Evolutionary conservation across 2,113 vertebrate genomes (phyloP), one percentile per base, ranked within the genome.

Genomic region (Choloepus hoffmanni): DNA sequence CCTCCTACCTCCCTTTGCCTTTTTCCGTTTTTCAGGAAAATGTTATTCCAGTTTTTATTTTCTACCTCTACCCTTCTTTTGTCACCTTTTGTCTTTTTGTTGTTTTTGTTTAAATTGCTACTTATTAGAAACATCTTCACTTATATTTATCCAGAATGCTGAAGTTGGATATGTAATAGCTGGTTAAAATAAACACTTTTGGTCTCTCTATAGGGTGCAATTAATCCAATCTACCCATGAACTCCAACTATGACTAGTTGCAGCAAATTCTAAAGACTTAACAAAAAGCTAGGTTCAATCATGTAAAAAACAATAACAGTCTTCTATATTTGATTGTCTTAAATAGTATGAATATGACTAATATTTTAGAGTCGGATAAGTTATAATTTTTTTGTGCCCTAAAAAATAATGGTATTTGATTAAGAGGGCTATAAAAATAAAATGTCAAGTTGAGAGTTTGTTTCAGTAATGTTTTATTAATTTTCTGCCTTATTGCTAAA

Each of bases 401-500:
- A 26, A 73, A 67, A 96, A 79, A 45, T 76, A 74, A 43, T 55
- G 23, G 24, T 72, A 21, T 65, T 6, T 55, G 3, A 16, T 23
- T 77, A 85, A 92, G 65, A 73, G 58, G 45, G 23, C 14, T 63
- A 0, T 68, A 48, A 63, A 86, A 77, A 3, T 50, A 36, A 62
- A 50, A 15, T 78, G 68, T 88, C 43, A 84, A 43, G 53, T 58
- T 50, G 33, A 72, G 36, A 86, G 40, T 72, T 53, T 62, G 28
- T 85, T 95, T 91, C 18, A 85, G 15, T 81, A 90, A 73, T 83
- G 11, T 50, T 85, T 78, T 86, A 63, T 53, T 81, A 40, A 30
- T 67, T 83, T 90, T 91, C 28, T 65, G 12, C 45, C 95, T 93
- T 86, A 50, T 30, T 93, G 40, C 16, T 78, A 83, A 74, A 55